phyloP scores from a whole-genome alignment of 2,113 vertebrate genomes.

The Probosciger aterrimus region DNA sequence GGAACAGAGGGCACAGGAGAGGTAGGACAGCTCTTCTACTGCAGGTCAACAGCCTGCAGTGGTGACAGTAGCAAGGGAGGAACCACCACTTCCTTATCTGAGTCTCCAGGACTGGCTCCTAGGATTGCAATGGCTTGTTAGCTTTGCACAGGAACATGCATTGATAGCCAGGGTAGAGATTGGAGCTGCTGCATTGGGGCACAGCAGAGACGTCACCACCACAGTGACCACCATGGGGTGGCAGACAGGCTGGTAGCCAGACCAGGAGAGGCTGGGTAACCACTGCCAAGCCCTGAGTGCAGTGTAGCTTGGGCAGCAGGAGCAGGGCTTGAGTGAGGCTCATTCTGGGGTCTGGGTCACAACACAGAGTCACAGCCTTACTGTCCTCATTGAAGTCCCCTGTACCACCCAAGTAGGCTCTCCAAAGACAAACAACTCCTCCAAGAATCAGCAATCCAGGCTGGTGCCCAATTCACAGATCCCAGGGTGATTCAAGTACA shows the following conservation, averaged over 20 bases:
- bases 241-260: neutral
- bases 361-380: neutral
- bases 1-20: neutral
- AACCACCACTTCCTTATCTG: neutral
- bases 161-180: neutral
- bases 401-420: neutral
- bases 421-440: neutral
- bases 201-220: neutral
- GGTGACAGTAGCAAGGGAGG: neutral
- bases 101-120: neutral
- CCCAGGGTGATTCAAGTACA: neutral
- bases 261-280: neutral
- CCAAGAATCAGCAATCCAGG: neutral
- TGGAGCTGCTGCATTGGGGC: neutral
- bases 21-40: neutral
- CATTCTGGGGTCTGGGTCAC: rapidly evolving
- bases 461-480: neutral
- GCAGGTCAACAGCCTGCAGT: neutral
- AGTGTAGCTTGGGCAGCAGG: neutral
- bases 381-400: neutral
- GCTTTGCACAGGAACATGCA: neutral
- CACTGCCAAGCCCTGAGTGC: neutral
- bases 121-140: neutral
- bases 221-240: neutral
- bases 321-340: neutral